Evolutionary conservation across 2,113 vertebrate genomes (phyloP).

Genomic region (Merops nubicus): DNA sequence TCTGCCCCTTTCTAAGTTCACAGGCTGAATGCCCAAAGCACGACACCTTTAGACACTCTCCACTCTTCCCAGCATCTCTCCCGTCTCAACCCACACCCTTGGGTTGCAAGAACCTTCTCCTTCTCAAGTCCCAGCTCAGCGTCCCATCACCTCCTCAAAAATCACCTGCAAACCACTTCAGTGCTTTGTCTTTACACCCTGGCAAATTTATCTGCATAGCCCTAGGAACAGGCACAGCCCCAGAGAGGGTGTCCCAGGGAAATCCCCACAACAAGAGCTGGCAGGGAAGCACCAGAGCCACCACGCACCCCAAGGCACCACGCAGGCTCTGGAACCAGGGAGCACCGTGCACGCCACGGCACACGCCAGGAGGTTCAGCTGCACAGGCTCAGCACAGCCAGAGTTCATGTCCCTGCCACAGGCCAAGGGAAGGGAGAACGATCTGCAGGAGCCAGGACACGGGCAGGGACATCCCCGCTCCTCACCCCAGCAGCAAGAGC

Average conservation of each 20-base stretch:
- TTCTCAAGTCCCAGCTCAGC: too few relatives aligned
- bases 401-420: neutral
- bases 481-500: neutral
- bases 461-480: neutral
- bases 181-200: neutral
- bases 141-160: neutral
- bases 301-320: rapidly evolving
- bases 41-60: neutral
- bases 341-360: rapidly evolving
- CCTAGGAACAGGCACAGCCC: rapidly evolving
- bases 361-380: neutral
- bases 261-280: neutral
- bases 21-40: neutral
- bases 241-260: rapidly evolving
- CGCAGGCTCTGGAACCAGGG: neutral
- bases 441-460: rapidly evolving
- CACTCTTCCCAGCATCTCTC: neutral
- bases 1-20: neutral
- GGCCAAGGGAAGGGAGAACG: neutral
- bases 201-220: rapidly evolving
- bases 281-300: neutral
- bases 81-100: neutral
- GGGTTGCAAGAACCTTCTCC: neutral
- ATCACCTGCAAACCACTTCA: neutral
- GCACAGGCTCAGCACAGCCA: neutral